These are phyloP conservation scores for Troides helena DNA, from an alignment of 2,888 invertebrate genomes.

Conservation along the genomic window DNA sequence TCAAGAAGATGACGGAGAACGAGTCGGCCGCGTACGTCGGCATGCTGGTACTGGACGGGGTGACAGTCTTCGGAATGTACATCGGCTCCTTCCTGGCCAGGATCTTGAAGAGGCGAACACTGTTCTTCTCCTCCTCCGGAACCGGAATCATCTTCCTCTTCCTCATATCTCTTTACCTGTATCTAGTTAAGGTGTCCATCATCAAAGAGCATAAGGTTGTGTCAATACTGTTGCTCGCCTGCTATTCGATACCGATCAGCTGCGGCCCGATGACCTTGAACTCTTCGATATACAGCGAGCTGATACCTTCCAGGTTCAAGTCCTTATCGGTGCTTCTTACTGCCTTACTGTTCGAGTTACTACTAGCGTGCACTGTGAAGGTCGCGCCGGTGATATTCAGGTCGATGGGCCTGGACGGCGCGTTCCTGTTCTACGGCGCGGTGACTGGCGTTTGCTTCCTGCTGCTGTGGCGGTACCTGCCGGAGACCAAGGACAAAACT, in stretches of 20 bases:
- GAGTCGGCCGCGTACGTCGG: slow-evolving; percentile 51
- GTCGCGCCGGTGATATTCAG: slow-evolving; percentile 42
- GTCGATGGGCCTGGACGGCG: slow-evolving; percentile 40
- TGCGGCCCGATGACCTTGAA: slow-evolving; percentile 48
- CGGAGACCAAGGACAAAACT: slow-evolving; percentile 46
- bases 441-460: slow-evolving; percentile 39
- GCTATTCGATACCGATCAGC: slow-evolving; percentile 46
- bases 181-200: slow-evolving; percentile 42
- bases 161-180: slow-evolving; percentile 52
- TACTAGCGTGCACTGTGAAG: slow-evolving; percentile 43
- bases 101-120: slow-evolving; percentile 39
- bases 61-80: slow-evolving; percentile 47
- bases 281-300: slow-evolving; percentile 43
- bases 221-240: slow-evolving; percentile 46
- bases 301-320: slow-evolving; percentile 43
- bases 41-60: slow-evolving; percentile 59
- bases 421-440: slow-evolving; percentile 45
- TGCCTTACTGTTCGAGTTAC: slow-evolving; percentile 37
- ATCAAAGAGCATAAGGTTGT: slow-evolving; percentile 36
- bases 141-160: slow-evolving; percentile 51
- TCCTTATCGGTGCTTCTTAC: slow-evolving; percentile 37
- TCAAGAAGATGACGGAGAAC: slow-evolving; percentile 48
- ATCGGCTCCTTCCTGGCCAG: slow-evolving; percentile 39
- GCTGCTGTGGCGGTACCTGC: slow-evolving; percentile 43
- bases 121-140: slow-evolving; percentile 47